Evolutionary conservation across 2,797 vertebrate genomes (phyloP), one percentile per base, ranked within the genome.

Genomic region (Strix occidentalis): DNA sequence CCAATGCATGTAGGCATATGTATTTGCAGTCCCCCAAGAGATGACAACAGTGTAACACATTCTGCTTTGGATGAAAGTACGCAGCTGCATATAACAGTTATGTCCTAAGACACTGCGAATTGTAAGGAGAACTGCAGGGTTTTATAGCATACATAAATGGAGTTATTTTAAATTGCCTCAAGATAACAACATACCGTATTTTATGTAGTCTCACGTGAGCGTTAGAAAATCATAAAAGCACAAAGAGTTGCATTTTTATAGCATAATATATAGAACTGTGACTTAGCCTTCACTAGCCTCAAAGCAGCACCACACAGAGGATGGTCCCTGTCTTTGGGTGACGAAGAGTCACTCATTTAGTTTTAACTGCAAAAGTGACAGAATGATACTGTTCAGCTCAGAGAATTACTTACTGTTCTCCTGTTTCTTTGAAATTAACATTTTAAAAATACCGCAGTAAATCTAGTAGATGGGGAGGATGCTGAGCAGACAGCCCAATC

Each of bases 211-310:
- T 93, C 57, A 39, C 5, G 60, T 84, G 63, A 91, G 70, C 56
- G 77, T 93, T 72, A 96, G 58, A 85, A 92, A 95, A 89, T 39
- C 78, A 57, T 17, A 69, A 76, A 70, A 89, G 87, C 85, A 71
- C 50, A 53, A 54, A 72, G 46, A 68, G 41, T 69, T 89, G 92
- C 13, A 10, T 83, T 87, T 65, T 71, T 91, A 74, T 76, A 96
- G 94, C 76, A 68, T 26, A n/a, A 25, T 33, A 56, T 41, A 28
- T 43, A 61, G 64, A 90, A 61, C 63, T 16, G 70, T 33, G 78
- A 89, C 84, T 74, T 53, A 28, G 83, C 83, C 60, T 93, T 93
- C 53, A 23, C 57, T 63, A 45, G 77, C 46, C 35, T 80, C 70
- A 90, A 76, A 95, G 96, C 94, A 96, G 91, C 79, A 70, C 77